These are phyloP conservation scores for Axis porcinus DNA, from an alignment of 2,113 vertebrate genomes.

Conservation along the genomic window DNA sequence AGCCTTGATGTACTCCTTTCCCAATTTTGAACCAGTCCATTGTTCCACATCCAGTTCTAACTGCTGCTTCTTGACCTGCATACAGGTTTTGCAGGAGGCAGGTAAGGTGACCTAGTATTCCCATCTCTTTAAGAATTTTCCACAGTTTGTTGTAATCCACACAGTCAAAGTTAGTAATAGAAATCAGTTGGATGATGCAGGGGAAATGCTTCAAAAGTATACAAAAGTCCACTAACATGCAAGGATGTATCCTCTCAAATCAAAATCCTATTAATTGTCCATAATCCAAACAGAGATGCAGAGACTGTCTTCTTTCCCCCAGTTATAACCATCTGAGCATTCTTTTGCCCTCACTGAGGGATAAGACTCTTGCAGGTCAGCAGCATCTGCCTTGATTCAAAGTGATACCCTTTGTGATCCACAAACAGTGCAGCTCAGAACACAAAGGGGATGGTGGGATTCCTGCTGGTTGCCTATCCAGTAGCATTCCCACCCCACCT, in stretches of 20 bases:
- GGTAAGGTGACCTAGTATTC: background rate
- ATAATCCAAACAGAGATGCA: background rate
- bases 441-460: background rate
- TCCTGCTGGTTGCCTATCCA: background rate
- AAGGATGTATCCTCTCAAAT: background rate
- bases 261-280: background rate
- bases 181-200: background rate
- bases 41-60: fast-evolving
- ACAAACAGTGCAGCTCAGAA: background rate
- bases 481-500: background rate
- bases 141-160: background rate
- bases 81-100: background rate
- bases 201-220: background rate
- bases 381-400: background rate
- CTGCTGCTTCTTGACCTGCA: background rate
- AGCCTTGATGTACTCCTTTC: background rate
- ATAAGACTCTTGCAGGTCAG: background rate
- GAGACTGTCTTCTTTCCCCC: background rate
- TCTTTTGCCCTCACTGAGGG: background rate
- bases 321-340: background rate
- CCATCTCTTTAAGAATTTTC: background rate
- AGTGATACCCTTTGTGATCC: background rate
- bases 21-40: background rate
- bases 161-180: background rate
- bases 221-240: background rate